These are phyloP conservation scores for Tetramorium simillimum DNA, from an alignment of 1,140 invertebrate genomes.

Conservation along the genomic window DNA sequence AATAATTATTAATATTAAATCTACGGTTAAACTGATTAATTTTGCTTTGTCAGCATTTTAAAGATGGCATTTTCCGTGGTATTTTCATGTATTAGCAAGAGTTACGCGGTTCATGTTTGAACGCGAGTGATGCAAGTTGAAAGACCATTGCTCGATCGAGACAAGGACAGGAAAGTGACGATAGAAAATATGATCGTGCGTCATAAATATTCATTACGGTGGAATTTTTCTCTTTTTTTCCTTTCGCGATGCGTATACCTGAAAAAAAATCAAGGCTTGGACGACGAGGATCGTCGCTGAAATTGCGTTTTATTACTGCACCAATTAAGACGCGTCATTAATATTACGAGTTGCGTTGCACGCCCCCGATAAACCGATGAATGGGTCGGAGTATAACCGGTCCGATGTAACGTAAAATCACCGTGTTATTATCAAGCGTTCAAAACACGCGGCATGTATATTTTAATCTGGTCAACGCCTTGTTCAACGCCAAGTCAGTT, in stretches of 20 bases:
- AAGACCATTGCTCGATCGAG: slow-evolving; percentile 58
- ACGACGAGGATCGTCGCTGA: slow-evolving; percentile 17
- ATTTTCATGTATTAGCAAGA: slow-evolving; percentile 10
- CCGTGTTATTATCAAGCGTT: slow-evolving; percentile 20
- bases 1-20: not conserved
- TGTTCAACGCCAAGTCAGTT: slow-evolving; percentile 13
- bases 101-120: slow-evolving; percentile 19
- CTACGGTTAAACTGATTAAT: not conserved
- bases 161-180: slow-evolving; percentile 45
- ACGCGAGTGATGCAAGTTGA: slow-evolving; percentile 62
- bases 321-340: slow-evolving; percentile 51
- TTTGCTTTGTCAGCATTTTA: not conserved
- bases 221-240: not conserved
- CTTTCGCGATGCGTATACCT: not conserved
- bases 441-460: not conserved
- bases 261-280: slow-evolving; percentile 33
- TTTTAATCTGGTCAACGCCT: slow-evolving; percentile 35
- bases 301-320: slow-evolving; percentile 36
- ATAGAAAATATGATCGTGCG: slow-evolving; percentile 47
- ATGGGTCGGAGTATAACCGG: slow-evolving; percentile 21
- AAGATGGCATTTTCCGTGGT: slow-evolving; percentile 39
- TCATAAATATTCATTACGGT: slow-evolving; percentile 38
- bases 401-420: slow-evolving; percentile 22
- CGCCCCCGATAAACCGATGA: slow-evolving; percentile 28
- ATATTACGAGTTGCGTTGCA: slow-evolving; percentile 19